Percentiles rank a stretch among this genome's conserved stretches.
These are phyloP conservation scores for Anguilla rostrata DNA, from an alignment of 2,113 vertebrate species.

Conservation along the genomic window DNA sequence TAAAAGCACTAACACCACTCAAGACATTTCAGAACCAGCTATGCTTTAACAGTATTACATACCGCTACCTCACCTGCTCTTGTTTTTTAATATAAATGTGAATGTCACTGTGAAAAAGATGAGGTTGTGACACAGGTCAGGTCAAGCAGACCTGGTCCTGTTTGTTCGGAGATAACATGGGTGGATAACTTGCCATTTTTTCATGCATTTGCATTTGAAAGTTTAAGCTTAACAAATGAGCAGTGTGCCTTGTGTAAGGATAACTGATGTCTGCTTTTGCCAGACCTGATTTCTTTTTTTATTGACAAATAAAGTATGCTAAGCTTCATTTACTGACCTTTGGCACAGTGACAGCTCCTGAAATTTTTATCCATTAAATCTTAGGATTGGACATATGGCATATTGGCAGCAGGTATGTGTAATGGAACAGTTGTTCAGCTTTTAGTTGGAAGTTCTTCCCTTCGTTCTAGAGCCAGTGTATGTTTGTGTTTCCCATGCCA, in stretches of 20 bases:
- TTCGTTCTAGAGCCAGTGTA: too few species aligned
- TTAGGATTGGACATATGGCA: not conserved
- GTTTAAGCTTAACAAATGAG: not conserved
- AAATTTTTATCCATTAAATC: not conserved
- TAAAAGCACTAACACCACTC: constrained; percentile 48
- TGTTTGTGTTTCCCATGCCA: too few species aligned
- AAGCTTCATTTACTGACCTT: not conserved
- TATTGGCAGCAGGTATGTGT: not conserved
- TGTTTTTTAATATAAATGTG: not conserved
- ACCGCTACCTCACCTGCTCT: constrained; percentile 26
- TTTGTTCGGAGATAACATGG: not conserved
- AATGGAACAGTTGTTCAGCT: not conserved
- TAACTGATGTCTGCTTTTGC: not conserved
- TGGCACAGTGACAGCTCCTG: not conserved
- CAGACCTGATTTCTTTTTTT: not conserved
- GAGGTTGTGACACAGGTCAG: not conserved
- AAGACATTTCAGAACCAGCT: constrained; percentile 35
- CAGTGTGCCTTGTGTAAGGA: not conserved
- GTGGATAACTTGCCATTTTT: not conserved
- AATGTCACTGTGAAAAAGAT: not conserved
- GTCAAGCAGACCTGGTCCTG: not conserved
- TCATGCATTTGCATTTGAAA: not conserved
- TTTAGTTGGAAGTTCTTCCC: too few species aligned
- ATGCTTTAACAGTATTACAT: constrained; percentile 24
- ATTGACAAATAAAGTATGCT: not conserved